Base-by-base conservation (phyloP, 2,888 invertebrate genomes). In the Drosophila paranaensis region DNA sequence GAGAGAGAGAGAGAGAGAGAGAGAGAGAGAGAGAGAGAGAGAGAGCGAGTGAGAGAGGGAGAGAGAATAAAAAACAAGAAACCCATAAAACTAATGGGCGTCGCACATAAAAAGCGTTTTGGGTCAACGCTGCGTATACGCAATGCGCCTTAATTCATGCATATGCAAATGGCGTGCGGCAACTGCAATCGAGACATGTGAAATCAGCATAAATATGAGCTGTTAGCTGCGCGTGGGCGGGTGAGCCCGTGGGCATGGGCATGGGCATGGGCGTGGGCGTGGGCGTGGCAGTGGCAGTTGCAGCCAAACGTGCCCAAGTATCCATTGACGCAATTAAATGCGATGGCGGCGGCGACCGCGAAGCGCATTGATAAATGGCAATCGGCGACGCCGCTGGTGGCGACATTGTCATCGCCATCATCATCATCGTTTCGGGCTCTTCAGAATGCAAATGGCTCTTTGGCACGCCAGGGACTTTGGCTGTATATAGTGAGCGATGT, bases 401-500 rank as follows among this genome's bases (percentile, higher is more conserved):
- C 75, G 64, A 62, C 77, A 70, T 62, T 65, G 30, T 53, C 79
- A 68, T 60, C 66, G 56, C 67, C 69, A 51, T 58, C 20, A 40
- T 35, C 30, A 54, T 72, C 53, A 55, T 48, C 57, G 46, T 53
- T 53, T 57, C 53, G 58, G 45, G 43, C 83, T 73, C 86, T 88
- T 88, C 86, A 86, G 68, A 82, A 86, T 83, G 83, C 83, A 88
- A 85, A 85, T 84, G 79, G 78, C 88, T 73, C 82, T 77, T 88
- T 79, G 83, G 82, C 84, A 84, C 84, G 84, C 78, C 84, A 88
- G 45, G 60, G 54, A 54, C 39, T 43, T 50, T 60, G 20, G 43
- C n/a, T 20, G 20, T 20, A 20, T 20, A 20, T 20, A 20, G 20
- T 20, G 20, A 20, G 30, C 45, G 2, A 33, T 33, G 33, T 6